A percentile compares a stretch with the other conserved stretches of the same genome.
Conservation (phyloP, 2,797 vertebrate species). For the Xenopus petersii region DNA sequence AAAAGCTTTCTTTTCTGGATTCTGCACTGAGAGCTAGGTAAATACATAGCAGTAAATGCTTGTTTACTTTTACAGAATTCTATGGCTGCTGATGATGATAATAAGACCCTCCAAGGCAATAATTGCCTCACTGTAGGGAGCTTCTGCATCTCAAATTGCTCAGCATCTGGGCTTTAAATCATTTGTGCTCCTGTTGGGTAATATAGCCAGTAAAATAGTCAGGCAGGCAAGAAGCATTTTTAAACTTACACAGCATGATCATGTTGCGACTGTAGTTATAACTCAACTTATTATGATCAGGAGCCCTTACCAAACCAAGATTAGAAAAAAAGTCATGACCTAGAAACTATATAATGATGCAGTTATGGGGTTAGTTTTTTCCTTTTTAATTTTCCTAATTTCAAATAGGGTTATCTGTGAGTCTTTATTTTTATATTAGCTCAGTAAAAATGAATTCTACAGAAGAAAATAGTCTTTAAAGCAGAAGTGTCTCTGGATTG, state of each 20-base stretch:
- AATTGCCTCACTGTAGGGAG: conserved; percentile 64
- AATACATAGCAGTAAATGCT: conserved; percentile 53
- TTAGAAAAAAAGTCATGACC: conserved; percentile 50
- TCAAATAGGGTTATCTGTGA: too few species aligned
- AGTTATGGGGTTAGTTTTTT: too few species aligned
- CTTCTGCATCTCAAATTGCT: conserved; percentile 66
- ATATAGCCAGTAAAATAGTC: conserved; percentile 57
- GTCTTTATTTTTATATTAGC: too few species aligned
- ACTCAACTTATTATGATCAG: conserved; percentile 57
- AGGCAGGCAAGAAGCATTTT: conserved; percentile 60
- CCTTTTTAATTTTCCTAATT: too few species aligned
- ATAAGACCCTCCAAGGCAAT: conserved; percentile 66
- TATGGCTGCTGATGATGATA: conserved; percentile 60
- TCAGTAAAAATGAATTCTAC: too few species aligned
- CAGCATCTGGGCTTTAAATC: conserved; percentile 65
- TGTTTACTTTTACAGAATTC: conserved; percentile 63
- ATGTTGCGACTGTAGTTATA: conserved; percentile 58
- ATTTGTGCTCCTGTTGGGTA: conserved; percentile 60
- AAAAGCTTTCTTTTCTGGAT: not conserved
- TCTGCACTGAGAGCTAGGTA: conserved; percentile 49
- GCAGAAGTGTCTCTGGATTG: too few species aligned
- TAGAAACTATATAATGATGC: conserved; percentile 43
- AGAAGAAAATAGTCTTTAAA: too few species aligned
- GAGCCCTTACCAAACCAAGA: conserved; percentile 55
- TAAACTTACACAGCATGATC: conserved; percentile 57